phyloP scores from a whole-genome alignment of 1,140 invertebrate species.

The Gonatopus flavifemur region DNA sequence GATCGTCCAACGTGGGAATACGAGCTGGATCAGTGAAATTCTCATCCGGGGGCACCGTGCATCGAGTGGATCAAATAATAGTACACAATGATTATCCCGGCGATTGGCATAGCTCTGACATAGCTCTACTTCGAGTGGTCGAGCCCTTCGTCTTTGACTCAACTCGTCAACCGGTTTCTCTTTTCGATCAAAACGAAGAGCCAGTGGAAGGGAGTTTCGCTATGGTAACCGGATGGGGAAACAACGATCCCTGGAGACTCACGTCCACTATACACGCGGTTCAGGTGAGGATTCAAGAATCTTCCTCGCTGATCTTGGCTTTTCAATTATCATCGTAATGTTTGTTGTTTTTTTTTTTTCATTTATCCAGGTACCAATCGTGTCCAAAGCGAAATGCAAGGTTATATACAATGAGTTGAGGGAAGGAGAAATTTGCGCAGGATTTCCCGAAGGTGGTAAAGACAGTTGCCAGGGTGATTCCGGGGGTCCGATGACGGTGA shows the following conservation, averaged over 20 bases:
- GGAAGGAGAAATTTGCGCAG: slow-evolving; percentile 71
- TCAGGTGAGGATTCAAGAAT: slow-evolving; percentile 12
- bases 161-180: slow-evolving; percentile 10
- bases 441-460: slow-evolving; percentile 64
- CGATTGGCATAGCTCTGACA: slow-evolving; percentile 8
- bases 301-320: slow-evolving; percentile 18
- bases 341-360: too few relatives aligned
- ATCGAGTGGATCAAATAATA: background rate
- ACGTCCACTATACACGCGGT: too few relatives aligned
- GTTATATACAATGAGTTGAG: slow-evolving; percentile 37
- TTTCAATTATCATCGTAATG: too few relatives aligned
- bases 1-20: too few relatives aligned
- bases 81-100: slow-evolving; percentile 2
- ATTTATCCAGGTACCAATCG: slow-evolving; percentile 47
- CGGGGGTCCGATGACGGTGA: slow-evolving; percentile 46
- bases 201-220: slow-evolving; percentile 25
- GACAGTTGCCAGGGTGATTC: slow-evolving; percentile 69
- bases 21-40: slow-evolving; percentile 20
- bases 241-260: too few relatives aligned
- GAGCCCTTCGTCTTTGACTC: slow-evolving; percentile 18
- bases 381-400: slow-evolving; percentile 41
- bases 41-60: slow-evolving; percentile 11
- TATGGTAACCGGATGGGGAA: slow-evolving; percentile 53
- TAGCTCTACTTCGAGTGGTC: slow-evolving; percentile 17
- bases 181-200: slow-evolving; percentile 23